Evolutionary conservation across 2,888 invertebrate genomes (phyloP).

Genomic region (Acanthoscelides obtectus): DNA sequence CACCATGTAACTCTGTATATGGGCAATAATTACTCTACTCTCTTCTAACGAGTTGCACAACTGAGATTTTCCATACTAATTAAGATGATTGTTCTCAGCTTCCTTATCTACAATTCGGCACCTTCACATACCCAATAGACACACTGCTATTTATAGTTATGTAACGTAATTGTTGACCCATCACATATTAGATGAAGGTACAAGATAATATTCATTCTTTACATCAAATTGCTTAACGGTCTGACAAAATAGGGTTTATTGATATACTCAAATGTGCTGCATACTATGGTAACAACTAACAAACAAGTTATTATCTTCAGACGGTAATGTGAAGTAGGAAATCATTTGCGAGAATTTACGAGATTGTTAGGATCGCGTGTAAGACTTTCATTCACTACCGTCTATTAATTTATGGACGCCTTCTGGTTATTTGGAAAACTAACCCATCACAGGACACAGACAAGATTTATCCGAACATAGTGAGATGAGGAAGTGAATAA

Average conservation of each 20-base stretch:
- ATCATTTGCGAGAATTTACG: background rate
- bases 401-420: no score
- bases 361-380: no score
- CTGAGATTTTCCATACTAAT: background rate
- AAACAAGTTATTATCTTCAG: background rate
- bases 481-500: no score
- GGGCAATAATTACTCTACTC: background rate
- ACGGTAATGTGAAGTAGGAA: background rate
- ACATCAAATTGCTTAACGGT: background rate
- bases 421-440: no score
- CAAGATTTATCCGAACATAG: no score
- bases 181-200: background rate
- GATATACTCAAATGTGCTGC: background rate
- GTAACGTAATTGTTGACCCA: background rate
- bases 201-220: background rate
- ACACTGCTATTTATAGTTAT: background rate
- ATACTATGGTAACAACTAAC: background rate
- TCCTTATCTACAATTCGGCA: background rate
- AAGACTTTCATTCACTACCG: no score
- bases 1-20: background rate
- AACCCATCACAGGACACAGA: no score
- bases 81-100: background rate
- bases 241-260: background rate
- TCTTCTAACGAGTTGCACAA: background rate
- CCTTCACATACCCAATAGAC: background rate